Evolutionary conservation across 2,113 vertebrate genomes (phyloP).

Genomic region (Poecile atricapillus): DNA sequence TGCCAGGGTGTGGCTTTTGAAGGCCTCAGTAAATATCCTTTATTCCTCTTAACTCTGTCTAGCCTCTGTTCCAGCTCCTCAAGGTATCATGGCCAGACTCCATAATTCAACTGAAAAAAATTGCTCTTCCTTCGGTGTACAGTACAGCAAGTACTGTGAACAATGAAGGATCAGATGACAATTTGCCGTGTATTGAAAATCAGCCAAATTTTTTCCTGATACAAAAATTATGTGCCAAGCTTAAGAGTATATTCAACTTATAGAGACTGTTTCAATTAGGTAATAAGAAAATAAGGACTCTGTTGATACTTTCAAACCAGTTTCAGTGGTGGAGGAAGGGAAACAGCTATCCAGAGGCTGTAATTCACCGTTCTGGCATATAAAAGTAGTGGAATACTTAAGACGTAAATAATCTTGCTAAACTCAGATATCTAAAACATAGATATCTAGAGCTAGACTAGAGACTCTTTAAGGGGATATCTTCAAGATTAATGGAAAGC

Average conservation of each 20-base stretch:
- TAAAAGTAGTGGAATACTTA: not conserved
- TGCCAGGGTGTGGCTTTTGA: too few species aligned
- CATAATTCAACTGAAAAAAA: not conserved
- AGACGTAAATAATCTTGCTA: not conserved
- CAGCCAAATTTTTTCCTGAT: not conserved
- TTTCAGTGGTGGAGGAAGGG: not conserved
- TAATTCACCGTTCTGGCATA: not conserved
- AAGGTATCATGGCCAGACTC: not conserved
- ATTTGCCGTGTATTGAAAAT: not conserved
- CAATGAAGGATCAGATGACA: not conserved
- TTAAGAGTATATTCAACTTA: not conserved
- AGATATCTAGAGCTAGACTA: not conserved
- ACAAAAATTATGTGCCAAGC: not conserved
- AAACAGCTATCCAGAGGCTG: not conserved
- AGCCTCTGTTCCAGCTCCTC: too few species aligned
- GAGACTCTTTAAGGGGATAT: not conserved
- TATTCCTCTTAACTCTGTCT: too few species aligned
- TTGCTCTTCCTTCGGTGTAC: not conserved
- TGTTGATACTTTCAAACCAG: not conserved
- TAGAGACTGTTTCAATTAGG: not conserved
- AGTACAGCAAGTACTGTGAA: not conserved
- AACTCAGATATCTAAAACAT: not conserved
- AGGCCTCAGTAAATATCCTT: too few species aligned
- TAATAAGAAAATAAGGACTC: not conserved
- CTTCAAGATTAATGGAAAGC: not conserved